phyloP scores from a whole-genome alignment of 2,113 vertebrate genomes.

The Brevimyrus niger region DNA sequence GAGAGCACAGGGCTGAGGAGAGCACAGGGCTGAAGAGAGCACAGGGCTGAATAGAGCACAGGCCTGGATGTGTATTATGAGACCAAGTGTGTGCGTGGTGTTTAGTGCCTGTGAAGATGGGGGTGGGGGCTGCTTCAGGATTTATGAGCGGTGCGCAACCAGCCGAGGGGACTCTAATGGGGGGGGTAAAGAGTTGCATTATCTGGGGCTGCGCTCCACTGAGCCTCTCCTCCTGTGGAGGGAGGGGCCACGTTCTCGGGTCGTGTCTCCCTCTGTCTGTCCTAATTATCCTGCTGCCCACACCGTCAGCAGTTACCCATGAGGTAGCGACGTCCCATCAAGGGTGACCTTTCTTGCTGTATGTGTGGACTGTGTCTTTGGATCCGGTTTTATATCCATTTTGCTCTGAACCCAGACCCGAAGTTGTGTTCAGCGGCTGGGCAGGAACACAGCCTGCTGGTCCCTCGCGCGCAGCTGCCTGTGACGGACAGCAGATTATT shows the following conservation, averaged over 20 bases:
- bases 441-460: neutral
- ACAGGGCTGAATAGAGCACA: neutral
- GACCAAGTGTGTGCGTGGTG: neutral
- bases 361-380: neutral
- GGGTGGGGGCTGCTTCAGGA: constrained; percentile 30
- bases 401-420: neutral
- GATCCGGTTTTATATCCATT: neutral
- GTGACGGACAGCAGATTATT: neutral
- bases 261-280: neutral
- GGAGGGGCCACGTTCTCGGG: neutral
- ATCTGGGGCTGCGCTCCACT: constrained; percentile 40
- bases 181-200: constrained; percentile 60
- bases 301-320: neutral
- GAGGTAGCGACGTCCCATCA: neutral
- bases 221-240: constrained; percentile 23
- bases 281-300: neutral
- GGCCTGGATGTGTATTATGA: constrained; percentile 10
- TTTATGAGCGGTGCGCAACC: constrained; percentile 44
- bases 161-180: constrained; percentile 54
- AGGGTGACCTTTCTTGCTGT: neutral
- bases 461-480: neutral
- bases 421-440: neutral
- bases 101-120: neutral
- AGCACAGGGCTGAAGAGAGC: no score
- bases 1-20: no score